Conservation (phyloP, 1,140 invertebrate species). For the Ceratina calcarata region DNA sequence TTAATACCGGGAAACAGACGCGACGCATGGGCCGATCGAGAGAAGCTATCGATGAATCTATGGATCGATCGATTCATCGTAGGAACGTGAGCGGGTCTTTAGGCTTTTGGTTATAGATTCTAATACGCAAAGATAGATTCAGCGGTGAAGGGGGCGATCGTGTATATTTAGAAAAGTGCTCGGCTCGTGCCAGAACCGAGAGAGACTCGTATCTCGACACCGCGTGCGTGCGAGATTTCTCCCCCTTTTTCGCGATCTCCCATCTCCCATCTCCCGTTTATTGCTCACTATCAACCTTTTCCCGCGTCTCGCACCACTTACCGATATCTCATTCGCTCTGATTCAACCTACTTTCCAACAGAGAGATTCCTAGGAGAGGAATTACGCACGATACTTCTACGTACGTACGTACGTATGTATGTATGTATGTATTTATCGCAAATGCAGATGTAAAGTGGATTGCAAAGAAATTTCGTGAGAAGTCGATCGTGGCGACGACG, state of each 20-base stretch:
- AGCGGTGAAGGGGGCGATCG: slow-evolving; percentile 77
- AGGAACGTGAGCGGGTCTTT: slow-evolving; percentile 2
- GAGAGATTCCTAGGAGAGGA: too few species aligned
- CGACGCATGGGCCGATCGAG: background rate
- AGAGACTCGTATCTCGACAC: slow-evolving; percentile 58
- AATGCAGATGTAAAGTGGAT: too few species aligned
- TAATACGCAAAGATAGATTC: slow-evolving; percentile 81
- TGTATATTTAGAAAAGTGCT: slow-evolving; percentile 80
- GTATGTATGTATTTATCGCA: too few species aligned
- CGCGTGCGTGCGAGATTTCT: slow-evolving; percentile 57
- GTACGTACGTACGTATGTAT: too few species aligned
- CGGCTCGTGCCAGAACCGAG: slow-evolving; percentile 78
- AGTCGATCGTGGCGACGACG: background rate
- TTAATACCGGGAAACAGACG: too few species aligned
- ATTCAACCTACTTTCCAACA: too few species aligned
- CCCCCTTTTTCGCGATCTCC: slow-evolving; percentile 16
- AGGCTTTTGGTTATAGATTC: slow-evolving; percentile 74
- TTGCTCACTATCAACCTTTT: background rate
- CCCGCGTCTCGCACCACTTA: too few species aligned
- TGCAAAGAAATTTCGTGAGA: background rate
- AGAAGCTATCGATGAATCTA: too few species aligned
- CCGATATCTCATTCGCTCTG: too few species aligned
- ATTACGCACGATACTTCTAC: too few species aligned
- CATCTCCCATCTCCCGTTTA: background rate
- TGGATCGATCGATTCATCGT: too few species aligned